Conservation (phyloP, 2,888 invertebrate genomes). For the Keiferia lycopersicella region DNA sequence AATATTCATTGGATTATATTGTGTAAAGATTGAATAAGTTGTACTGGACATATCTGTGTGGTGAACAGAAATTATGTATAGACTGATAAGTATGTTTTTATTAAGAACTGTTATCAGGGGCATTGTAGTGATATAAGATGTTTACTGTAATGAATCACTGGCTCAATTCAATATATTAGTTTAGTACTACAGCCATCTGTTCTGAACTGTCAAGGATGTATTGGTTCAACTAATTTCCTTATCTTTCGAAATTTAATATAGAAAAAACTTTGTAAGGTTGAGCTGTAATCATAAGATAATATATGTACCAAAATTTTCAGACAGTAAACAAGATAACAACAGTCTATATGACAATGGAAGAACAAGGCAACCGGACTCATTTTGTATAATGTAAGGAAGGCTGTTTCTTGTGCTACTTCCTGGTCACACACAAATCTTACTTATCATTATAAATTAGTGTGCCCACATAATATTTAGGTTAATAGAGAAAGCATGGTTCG, state of each 20-base stretch:
- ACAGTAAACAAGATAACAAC: neutral
- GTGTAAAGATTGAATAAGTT: conserved; percentile 19
- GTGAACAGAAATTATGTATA: conserved; percentile 31
- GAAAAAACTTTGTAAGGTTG: neutral
- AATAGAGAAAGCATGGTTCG: neutral
- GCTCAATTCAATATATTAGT: conserved; percentile 24
- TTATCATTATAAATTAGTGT: neutral
- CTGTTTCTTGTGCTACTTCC: neutral
- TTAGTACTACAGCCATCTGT: conserved; percentile 26
- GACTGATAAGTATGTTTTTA: conserved; percentile 56
- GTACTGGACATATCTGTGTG: conserved; percentile 21
- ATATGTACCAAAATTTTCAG: neutral
- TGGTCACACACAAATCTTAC: neutral
- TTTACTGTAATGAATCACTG: conserved; percentile 56
- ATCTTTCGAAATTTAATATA: neutral
- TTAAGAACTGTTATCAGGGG: conserved; percentile 58
- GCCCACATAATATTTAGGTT: neutral
- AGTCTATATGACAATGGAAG: neutral
- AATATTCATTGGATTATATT: neutral
- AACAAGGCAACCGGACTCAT: conserved; percentile 6
- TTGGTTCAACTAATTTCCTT: conserved; percentile 7
- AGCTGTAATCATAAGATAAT: neutral
- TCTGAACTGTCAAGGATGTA: conserved; percentile 33
- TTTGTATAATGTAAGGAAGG: neutral
- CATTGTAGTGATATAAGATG: conserved; percentile 54